These are phyloP conservation scores for Tetropium fuscum DNA, from an alignment of 2,888 invertebrate species.

Conservation along the genomic window DNA sequence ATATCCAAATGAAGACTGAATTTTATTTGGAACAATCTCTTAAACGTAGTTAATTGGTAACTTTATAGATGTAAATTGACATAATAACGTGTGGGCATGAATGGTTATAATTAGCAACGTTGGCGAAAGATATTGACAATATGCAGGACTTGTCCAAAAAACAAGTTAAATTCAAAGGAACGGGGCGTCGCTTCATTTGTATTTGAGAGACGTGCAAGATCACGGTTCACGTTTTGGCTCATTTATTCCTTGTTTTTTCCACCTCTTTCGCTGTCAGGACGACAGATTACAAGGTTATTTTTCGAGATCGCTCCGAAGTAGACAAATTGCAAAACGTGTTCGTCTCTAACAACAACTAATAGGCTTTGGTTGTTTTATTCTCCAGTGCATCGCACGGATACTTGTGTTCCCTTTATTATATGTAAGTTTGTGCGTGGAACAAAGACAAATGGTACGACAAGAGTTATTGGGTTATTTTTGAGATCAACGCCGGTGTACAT, in stretches of 20 bases:
- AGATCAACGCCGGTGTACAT: slow-evolving; percentile 2
- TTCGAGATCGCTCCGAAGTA: slow-evolving; percentile 54
- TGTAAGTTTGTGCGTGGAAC: slow-evolving; percentile 7
- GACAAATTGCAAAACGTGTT: slow-evolving; percentile 56
- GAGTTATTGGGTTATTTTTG: slow-evolving; percentile 17
- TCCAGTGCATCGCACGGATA: slow-evolving; percentile 1
- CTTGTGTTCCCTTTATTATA: slow-evolving; percentile 18
- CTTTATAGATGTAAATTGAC: no score
- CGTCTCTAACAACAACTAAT: slow-evolving; percentile 29
- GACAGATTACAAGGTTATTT: slow-evolving; percentile 59
- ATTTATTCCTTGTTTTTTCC: slow-evolving; percentile 52
- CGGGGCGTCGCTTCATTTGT: slow-evolving; percentile 33
- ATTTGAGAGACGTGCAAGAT: slow-evolving; percentile 48
- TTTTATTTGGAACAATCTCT: no score
- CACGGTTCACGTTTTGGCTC: slow-evolving; percentile 50
- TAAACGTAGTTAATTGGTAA: no score
- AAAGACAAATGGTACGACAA: background rate
- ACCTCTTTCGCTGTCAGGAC: slow-evolving; percentile 48
- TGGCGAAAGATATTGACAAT: no score
- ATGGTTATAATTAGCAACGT: no score
- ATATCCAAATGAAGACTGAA: no score
- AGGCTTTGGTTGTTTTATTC: slow-evolving; percentile 22
- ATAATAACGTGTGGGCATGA: no score
- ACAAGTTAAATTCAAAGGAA: background rate
- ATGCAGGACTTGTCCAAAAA: background rate